Evolutionary conservation across 2,888 invertebrate species (phyloP), one percentile per base, ranked within the genome.

Genomic region (Nipponacmea schrenckii): DNA sequence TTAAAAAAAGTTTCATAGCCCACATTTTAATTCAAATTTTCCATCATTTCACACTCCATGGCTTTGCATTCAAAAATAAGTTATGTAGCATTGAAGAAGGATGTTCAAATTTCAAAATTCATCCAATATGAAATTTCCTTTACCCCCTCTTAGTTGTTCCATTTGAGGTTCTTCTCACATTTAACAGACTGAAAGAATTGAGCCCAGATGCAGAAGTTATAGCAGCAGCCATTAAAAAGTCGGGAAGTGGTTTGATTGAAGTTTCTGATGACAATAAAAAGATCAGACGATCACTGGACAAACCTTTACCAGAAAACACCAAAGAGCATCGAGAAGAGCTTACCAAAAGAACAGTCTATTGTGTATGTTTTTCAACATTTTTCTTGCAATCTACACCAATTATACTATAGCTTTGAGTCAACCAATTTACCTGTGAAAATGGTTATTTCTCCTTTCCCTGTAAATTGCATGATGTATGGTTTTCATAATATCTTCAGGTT

Each of bases 291-390:
- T 92, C 91, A 75, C 92, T 92, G 0, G 92, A 93, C 7, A 90
- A 92, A 79, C 94, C 95, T 0, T 84, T 97, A 17, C 97, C 97
- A 0, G 95, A 94, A 84, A 93, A 94, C 86, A 93, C 94, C 76
- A 94, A 95, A 78, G 95, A 95, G 76, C 92, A 94, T 44, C 93
- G 94, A 80, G 94, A 95, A 84, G 94, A 94, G 76, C 90, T 96
- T 2, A 91, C 92, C 81, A 90, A 91, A 3, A 92, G 95, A 70
- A 95, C 96, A 0, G 92, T 95, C 20, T 98, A 98, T 85, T 93
- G 93, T 79, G 90, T 90, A 77, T 76, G 88, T 39, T 10, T 8
- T 2, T 31, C 31, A 31, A 31, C 31, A 31, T 3, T 31, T 31
- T 31, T 31, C 31, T 31, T 31, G 31, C 5, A 31, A 31, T 31